Percentiles rank a stretch among this genome's conserved stretches.
Conservation (phyloP, 2,888 invertebrate species). For the Tridacna gigas region DNA sequence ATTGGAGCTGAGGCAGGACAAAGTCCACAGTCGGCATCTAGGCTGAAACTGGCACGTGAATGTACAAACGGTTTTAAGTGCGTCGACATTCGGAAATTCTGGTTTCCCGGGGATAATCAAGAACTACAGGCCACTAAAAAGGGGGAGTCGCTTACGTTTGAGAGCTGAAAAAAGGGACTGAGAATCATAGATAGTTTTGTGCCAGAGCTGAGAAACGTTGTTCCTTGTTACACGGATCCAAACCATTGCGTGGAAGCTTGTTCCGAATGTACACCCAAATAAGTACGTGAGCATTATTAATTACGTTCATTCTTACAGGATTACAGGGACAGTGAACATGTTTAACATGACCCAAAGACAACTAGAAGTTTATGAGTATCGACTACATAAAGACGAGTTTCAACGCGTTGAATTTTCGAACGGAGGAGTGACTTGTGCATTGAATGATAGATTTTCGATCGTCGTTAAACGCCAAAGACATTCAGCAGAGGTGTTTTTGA, state of each 20-base stretch:
- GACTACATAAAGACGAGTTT: conserved; percentile 21
- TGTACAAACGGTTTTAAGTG: too few relatives aligned
- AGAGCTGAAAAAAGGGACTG: conserved; percentile 36
- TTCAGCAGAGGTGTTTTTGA: too few relatives aligned
- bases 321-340: too few relatives aligned
- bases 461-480: conserved; percentile 30
- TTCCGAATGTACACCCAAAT: conserved; percentile 22
- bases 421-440: conserved; percentile 13
- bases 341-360: conserved; percentile 24
- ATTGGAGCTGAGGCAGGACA: too few relatives aligned
- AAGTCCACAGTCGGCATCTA: too few relatives aligned
- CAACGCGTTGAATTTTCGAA: conserved; percentile 14
- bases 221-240: conserved; percentile 19
- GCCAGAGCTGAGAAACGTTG: too few relatives aligned
- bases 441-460: too few relatives aligned
- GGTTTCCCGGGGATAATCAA: too few relatives aligned
- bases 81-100: conserved; percentile 45
- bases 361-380: conserved; percentile 21
- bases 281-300: too few relatives aligned
- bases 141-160: conserved; percentile 39
- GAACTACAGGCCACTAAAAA: too few relatives aligned
- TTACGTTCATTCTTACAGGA: too few relatives aligned
- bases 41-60: too few relatives aligned
- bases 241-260: conserved; percentile 21
- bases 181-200: conserved; percentile 27